phyloP scores from a whole-genome alignment of 1,140 invertebrate species.

The Ptiloglossa arizonensis region DNA sequence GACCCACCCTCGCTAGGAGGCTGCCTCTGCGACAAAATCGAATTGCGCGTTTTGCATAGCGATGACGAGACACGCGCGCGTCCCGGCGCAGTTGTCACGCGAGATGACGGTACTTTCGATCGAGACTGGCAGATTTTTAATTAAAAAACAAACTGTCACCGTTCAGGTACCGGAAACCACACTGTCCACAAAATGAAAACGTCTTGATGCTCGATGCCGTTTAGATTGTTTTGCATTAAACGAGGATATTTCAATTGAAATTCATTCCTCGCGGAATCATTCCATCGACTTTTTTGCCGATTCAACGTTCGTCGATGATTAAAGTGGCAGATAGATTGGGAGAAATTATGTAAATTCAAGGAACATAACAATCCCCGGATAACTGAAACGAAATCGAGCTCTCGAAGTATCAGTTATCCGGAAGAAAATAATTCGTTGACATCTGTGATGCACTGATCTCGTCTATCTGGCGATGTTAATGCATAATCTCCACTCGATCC shows the following conservation, averaged over 20 bases:
- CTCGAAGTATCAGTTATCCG: too few species aligned
- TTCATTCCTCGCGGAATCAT: neutral
- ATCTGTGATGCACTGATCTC: too few species aligned
- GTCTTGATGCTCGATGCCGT: neutral
- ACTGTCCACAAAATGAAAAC: neutral
- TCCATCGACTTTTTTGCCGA: too few species aligned
- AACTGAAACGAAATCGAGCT: too few species aligned
- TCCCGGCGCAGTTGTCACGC: constrained; percentile 35
- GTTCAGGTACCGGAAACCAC: neutral
- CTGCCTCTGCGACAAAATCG: constrained; percentile 29
- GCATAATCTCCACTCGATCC: too few species aligned
- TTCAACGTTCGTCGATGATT: too few species aligned
- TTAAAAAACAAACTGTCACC: constrained; percentile 56
- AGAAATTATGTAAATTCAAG: too few species aligned
- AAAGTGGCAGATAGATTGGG: too few species aligned
- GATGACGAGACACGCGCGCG: constrained; percentile 28
- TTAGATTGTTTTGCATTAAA: neutral
- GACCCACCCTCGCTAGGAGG: neutral
- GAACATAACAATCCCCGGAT: too few species aligned
- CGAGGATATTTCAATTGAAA: neutral
- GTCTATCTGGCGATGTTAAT: too few species aligned
- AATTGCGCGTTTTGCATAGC: constrained; percentile 43
- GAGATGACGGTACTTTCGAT: constrained; percentile 46
- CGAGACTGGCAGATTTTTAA: constrained; percentile 53
- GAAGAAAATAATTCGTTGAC: too few species aligned